Evolutionary conservation across 2,888 invertebrate genomes (phyloP).

Genomic region (Lordiphosa fenestrarum): DNA sequence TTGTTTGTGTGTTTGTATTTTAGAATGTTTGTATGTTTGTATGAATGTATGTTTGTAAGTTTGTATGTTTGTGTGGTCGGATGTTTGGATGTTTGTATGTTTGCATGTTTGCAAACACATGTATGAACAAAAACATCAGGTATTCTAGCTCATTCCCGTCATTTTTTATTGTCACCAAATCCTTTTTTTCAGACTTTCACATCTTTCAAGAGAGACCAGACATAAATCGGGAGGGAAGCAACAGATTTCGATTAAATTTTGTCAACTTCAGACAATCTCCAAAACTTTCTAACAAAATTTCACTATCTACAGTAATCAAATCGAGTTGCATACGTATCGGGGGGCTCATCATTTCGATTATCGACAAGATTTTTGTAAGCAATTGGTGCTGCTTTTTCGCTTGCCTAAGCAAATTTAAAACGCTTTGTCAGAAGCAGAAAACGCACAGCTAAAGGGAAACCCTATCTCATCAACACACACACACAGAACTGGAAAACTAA

Average conservation of each 20-base stretch:
- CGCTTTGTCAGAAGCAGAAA: conserved; percentile 57
- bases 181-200: no score
- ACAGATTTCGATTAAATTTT: not conserved
- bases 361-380: conserved; percentile 38
- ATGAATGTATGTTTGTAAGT: no score
- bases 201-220: no score
- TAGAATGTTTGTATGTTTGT: no score
- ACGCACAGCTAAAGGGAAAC: conserved; percentile 14
- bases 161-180: no score
- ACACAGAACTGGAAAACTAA: conserved; percentile 24
- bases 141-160: no score
- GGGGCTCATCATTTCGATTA: conserved; percentile 38
- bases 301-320: conserved; percentile 13
- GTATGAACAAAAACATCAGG: no score
- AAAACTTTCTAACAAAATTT: not conserved
- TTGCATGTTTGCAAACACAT: not conserved
- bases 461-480: conserved; percentile 38
- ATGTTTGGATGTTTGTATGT: no score
- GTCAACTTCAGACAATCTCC: no score
- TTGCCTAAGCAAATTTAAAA: conserved; percentile 74
- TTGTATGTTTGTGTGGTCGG: no score
- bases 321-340: conserved; percentile 62
- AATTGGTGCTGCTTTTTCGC: conserved; percentile 41
- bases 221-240: no score
- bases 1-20: no score